Conservation (phyloP, 2,113 vertebrate species). For the Cololabis saira region DNA sequence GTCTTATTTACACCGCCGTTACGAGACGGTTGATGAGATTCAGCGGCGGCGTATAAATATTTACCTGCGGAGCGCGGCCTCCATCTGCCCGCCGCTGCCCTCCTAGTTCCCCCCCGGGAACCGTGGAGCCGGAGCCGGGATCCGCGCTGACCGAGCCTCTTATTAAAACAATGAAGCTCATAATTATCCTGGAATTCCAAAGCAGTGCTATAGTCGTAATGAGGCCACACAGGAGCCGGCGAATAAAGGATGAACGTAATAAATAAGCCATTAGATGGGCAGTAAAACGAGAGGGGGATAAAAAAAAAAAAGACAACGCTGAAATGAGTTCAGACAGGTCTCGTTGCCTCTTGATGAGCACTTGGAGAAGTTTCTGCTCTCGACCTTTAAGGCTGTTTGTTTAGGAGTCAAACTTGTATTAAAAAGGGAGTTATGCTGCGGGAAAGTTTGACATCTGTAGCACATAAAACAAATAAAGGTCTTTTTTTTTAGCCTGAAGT, state of each 20-base stretch:
- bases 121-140: constrained; percentile 66
- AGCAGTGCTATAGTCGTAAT: constrained; percentile 80
- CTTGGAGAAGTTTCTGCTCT: constrained; percentile 59
- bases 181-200: constrained; percentile 84
- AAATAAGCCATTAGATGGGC: constrained; percentile 85
- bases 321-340: constrained; percentile 72
- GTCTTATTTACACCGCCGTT: constrained; percentile 46
- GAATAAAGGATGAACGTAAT: constrained; percentile 84
- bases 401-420: constrained; percentile 3
- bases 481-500: no score
- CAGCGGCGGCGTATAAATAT: constrained; percentile 69
- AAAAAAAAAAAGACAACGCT: constrained; percentile 69
- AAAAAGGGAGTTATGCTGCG: constrained; percentile 3
- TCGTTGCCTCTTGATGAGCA: constrained; percentile 59
- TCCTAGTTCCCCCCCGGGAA: constrained; percentile 69
- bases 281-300: constrained; percentile 74
- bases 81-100: constrained; percentile 72
- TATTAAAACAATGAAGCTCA: constrained; percentile 85
- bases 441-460: background rate
- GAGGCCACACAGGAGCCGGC: constrained; percentile 84
- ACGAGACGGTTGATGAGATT: constrained; percentile 68
- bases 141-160: constrained; percentile 79
- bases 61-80: constrained; percentile 71
- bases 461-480: no score
- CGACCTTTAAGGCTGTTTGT: constrained; percentile 20